Conservation (phyloP, 1,140 invertebrate species). For the Drosophila ogumai region DNA sequence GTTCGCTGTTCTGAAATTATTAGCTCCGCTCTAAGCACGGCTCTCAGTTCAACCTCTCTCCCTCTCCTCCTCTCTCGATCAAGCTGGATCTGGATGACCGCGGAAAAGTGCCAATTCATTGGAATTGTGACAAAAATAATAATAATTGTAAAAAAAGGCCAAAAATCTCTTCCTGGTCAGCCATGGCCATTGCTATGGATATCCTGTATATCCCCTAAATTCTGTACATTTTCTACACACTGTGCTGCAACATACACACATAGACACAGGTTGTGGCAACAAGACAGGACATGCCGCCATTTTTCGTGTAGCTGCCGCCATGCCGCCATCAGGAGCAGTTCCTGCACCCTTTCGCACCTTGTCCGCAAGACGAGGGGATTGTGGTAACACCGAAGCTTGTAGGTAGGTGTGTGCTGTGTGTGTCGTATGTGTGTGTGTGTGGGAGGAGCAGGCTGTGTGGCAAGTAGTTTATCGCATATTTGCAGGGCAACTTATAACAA, state of each 20-base stretch:
- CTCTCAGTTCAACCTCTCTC: no score
- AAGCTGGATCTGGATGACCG: no score
- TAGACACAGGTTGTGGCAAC: slow-evolving; percentile 36
- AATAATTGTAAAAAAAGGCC: no score
- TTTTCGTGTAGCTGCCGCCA: slow-evolving; percentile 50
- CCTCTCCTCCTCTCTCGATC: no score
- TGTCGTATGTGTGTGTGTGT: background rate
- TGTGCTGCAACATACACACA: background rate
- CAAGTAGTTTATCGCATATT: slow-evolving; percentile 82
- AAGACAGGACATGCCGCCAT: slow-evolving; percentile 63
- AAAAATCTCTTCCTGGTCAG: no score
- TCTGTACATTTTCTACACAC: background rate
- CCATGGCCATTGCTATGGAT: slow-evolving; percentile 6
- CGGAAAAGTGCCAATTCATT: no score
- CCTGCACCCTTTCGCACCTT: slow-evolving; percentile 20
- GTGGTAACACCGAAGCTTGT: background rate
- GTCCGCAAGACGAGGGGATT: slow-evolving; percentile 6
- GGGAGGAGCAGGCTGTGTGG: slow-evolving; percentile 8
- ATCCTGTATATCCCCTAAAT: slow-evolving; percentile 1
- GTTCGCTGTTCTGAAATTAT: no score
- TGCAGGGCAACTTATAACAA: slow-evolving; percentile 69
- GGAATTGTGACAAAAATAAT: no score
- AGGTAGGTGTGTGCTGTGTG: background rate
- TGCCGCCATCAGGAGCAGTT: slow-evolving; percentile 7
- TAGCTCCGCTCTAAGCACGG: no score